A percentile compares a stretch with the other conserved stretches of the same genome.
phyloP scores from a whole-genome alignment of 2,888 invertebrate species.

The Drosophila acutilabella region DNA sequence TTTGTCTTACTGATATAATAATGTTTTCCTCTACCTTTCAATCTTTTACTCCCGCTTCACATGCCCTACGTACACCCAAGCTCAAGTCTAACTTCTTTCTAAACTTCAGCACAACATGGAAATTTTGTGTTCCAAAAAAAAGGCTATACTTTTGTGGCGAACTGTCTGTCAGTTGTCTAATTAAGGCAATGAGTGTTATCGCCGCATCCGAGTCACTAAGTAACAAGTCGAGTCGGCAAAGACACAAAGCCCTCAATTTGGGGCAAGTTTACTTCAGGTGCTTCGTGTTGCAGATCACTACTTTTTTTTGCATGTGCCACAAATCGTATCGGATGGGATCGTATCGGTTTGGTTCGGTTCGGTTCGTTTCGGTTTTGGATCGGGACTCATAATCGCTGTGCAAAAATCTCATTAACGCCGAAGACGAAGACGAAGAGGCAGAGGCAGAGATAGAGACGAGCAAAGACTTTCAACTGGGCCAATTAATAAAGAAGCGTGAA shows the following conservation, averaged over 20 bases:
- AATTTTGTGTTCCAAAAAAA: not conserved
- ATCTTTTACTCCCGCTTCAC: too few species aligned
- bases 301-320: not conserved
- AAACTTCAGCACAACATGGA: too few species aligned
- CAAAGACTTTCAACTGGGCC: slow-evolving; percentile 58
- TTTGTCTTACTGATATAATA: too few species aligned
- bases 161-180: slow-evolving; percentile 68
- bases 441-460: slow-evolving; percentile 9
- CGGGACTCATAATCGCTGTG: slow-evolving; percentile 58
- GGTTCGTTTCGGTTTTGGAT: not conserved
- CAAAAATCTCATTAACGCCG: slow-evolving; percentile 75
- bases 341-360: not conserved
- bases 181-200: slow-evolving; percentile 62
- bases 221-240: slow-evolving; percentile 57
- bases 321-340: not conserved
- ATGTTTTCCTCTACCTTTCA: too few species aligned
- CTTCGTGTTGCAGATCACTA: slow-evolving; percentile 25
- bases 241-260: slow-evolving; percentile 41
- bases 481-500: slow-evolving; percentile 81
- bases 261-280: slow-evolving; percentile 14
- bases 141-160: too few species aligned
- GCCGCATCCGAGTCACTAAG: slow-evolving; percentile 5
- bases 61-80: too few species aligned
- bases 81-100: not conserved
- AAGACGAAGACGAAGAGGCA: not conserved